Conservation (phyloP, 2,113 vertebrate genomes). For the Willisornis vidua region DNA sequence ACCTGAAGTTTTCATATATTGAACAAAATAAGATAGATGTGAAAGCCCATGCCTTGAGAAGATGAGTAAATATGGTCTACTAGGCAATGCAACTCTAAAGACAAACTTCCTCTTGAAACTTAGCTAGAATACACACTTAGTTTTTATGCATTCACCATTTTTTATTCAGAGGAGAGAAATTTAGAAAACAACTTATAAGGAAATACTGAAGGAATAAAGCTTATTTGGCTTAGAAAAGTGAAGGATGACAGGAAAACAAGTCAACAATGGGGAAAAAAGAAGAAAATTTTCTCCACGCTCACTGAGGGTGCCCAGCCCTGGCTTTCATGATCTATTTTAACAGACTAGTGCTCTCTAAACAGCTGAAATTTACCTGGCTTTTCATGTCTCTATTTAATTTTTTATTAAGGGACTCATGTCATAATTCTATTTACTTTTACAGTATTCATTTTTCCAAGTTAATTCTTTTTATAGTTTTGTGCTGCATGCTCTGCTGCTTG, state of each 20-base stretch:
- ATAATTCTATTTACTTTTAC: neutral
- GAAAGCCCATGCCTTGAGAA: neutral
- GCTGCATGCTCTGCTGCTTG: neutral
- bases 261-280: neutral
- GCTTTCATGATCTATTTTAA: neutral
- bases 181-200: neutral
- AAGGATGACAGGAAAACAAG: neutral
- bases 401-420: neutral
- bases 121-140: neutral
- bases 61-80: neutral
- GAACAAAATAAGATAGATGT: neutral
- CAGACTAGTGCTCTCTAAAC: neutral
- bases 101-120: neutral
- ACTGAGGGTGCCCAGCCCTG: neutral
- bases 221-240: neutral
- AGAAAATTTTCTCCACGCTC: neutral
- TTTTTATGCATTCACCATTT: neutral
- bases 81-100: neutral
- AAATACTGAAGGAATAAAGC: neutral
- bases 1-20: neutral
- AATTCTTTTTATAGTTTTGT: neutral
- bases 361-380: neutral
- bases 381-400: neutral
- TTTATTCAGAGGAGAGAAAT: neutral
- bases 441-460: neutral